Evolutionary conservation across 2,888 invertebrate genomes (phyloP).

Genomic region (Rhaphigaster nebulosa): DNA sequence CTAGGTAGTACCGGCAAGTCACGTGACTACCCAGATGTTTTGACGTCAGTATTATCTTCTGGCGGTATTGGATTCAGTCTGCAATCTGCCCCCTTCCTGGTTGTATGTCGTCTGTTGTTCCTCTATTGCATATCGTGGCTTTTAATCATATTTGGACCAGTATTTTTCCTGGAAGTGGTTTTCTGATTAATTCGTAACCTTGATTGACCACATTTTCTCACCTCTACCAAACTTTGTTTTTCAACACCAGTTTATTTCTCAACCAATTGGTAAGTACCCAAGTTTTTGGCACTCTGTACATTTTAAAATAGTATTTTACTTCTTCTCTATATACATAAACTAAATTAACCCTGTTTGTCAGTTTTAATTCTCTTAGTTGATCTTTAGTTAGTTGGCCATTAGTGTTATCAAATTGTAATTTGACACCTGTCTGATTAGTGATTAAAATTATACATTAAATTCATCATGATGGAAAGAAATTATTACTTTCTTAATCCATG

Average conservation of each 20-base stretch:
- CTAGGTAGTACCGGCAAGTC: constrained; percentile 42
- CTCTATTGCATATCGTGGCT: neutral
- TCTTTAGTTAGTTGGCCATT: neutral
- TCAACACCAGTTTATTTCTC: neutral
- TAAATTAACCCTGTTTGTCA: neutral
- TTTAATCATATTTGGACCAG: neutral
- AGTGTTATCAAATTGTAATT: constrained; percentile 15
- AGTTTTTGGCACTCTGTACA: neutral
- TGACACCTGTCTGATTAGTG: neutral
- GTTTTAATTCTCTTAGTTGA: neutral
- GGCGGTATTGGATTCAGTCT: constrained; percentile 39
- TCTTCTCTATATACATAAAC: neutral
- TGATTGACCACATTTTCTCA: constrained; percentile 24
- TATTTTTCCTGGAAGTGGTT: constrained; percentile 43
- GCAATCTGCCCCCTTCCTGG: neutral
- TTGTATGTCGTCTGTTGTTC: neutral
- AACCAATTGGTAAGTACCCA: neutral
- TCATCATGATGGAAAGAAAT: neutral
- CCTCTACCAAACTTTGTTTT: neutral
- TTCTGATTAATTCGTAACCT: constrained; percentile 3
- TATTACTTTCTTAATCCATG: neutral
- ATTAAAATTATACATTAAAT: no score
- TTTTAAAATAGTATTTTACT: neutral
- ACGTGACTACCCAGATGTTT: constrained; percentile 41
- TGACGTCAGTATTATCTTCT: constrained; percentile 39